A percentile compares a stretch with the other conserved stretches of the same genome.
Evolutionary conservation across 2,113 vertebrate species (phyloP).

Genomic region (Rhea pennata): DNA sequence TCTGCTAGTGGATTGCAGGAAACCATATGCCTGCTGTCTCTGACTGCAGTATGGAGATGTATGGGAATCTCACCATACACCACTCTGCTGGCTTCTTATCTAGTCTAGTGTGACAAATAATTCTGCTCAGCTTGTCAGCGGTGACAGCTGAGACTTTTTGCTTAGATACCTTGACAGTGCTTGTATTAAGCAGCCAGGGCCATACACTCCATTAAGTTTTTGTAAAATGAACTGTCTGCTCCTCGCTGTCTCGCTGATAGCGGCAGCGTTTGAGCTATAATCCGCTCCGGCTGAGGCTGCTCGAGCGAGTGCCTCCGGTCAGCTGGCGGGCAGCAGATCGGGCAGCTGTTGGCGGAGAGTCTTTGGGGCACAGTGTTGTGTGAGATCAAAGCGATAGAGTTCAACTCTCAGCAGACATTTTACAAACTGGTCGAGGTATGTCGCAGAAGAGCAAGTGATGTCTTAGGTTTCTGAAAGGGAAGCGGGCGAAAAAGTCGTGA

Average conservation of each 20-base stretch:
- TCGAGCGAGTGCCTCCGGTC: conserved; percentile 43
- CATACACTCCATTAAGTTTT: conserved; percentile 84
- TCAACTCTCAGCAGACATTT: neutral
- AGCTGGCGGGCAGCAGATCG: neutral
- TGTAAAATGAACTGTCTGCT: conserved; percentile 85
- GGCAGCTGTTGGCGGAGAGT: neutral
- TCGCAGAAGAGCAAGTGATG: neutral
- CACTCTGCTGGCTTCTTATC: conserved; percentile 71
- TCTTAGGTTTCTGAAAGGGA: neutral
- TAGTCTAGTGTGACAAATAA: conserved; percentile 81
- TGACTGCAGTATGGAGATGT: conserved; percentile 1
- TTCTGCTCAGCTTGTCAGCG: conserved; percentile 77
- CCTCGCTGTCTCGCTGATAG: conserved; percentile 74
- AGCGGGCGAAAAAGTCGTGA: fast-evolving
- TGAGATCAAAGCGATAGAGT: neutral
- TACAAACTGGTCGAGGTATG: neutral
- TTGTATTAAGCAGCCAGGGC: conserved; percentile 80
- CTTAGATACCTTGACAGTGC: conserved; percentile 81
- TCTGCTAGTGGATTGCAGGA: neutral
- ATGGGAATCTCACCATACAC: conserved; percentile 30
- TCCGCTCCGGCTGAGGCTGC: conserved; percentile 62
- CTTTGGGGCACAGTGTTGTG: neutral
- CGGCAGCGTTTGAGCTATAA: conserved; percentile 67
- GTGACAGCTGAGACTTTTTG: conserved; percentile 80
- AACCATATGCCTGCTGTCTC: neutral